Evolutionary conservation across 1,140 invertebrate genomes (phyloP).

Genomic region (Fopius arisanus): DNA sequence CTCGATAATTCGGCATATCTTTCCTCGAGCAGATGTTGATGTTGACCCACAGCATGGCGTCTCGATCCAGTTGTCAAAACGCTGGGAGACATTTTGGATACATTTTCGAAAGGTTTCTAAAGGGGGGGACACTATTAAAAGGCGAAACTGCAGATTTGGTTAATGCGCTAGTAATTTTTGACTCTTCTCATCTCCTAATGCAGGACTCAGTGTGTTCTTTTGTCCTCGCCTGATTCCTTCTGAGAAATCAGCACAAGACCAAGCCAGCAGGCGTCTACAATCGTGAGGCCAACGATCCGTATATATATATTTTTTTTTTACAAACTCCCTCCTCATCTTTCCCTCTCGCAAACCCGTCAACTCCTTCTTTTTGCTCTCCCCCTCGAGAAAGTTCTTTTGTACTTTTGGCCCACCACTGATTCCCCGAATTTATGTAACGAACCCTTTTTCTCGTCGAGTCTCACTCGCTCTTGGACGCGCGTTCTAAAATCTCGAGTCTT

Average conservation of each 20-base stretch:
- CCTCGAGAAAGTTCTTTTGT: conserved; percentile 21
- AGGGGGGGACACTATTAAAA: too few species aligned
- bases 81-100: too few species aligned
- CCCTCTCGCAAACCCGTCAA: conserved; percentile 23
- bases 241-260: conserved; percentile 45
- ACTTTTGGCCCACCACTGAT: conserved; percentile 35
- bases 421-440: conserved; percentile 49
- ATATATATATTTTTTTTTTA: conserved; percentile 37
- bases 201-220: conserved; percentile 35
- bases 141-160: background rate
- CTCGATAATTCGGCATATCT: background rate
- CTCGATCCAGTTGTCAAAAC: too few species aligned
- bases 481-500: background rate
- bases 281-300: conserved; percentile 40
- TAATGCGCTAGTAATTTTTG: background rate
- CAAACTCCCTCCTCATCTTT: conserved; percentile 38
- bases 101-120: too few species aligned
- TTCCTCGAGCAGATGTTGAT: too few species aligned
- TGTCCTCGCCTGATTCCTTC: conserved; percentile 56
- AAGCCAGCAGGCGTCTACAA: conserved; percentile 37
- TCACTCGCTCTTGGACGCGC: conserved; percentile 23
- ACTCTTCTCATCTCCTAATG: background rate
- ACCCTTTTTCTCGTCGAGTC: conserved; percentile 38
- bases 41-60: too few species aligned
- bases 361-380: conserved; percentile 24